Percentiles rank a stretch among this genome's conserved stretches.
Conservation (phyloP, 2,888 invertebrate species). For the Meganola albula region DNA sequence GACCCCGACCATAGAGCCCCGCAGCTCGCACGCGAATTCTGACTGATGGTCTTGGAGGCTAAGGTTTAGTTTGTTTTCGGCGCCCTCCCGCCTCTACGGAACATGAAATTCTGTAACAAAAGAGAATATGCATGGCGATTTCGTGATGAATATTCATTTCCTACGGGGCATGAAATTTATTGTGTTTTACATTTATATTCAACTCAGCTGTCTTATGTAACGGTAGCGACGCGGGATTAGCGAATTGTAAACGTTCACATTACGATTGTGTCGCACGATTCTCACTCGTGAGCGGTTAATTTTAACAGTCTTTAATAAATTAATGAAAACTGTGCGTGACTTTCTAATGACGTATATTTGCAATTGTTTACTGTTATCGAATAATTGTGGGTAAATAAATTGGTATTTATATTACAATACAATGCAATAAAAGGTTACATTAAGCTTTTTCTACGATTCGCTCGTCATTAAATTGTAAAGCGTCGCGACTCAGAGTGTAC, state of each 20-base stretch:
- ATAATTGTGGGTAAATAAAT: constrained; percentile 31
- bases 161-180: constrained; percentile 79
- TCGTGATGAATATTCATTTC: constrained; percentile 79
- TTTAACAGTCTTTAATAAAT: constrained; percentile 59
- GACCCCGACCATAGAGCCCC: constrained; percentile 49
- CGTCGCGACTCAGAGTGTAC: constrained; percentile 3
- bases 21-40: constrained; percentile 44
- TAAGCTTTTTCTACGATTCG: no score
- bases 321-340: constrained; percentile 59
- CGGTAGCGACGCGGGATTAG: constrained; percentile 76
- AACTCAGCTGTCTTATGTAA: constrained; percentile 76
- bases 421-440: no score
- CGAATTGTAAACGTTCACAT: constrained; percentile 73
- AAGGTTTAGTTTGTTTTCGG: constrained; percentile 56
- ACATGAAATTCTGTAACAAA: constrained; percentile 67
- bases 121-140: constrained; percentile 78
- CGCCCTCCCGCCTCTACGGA: constrained; percentile 42
- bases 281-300: constrained; percentile 57
- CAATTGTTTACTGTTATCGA: constrained; percentile 49
- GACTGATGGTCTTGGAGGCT: constrained; percentile 42
- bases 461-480: no score
- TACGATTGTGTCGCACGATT: constrained; percentile 60
- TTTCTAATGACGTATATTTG: constrained; percentile 51
- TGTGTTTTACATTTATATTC: constrained; percentile 79
- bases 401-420: no score